phyloP scores from a whole-genome alignment of 2,113 vertebrate species.

The Dromiciops gliroides region DNA sequence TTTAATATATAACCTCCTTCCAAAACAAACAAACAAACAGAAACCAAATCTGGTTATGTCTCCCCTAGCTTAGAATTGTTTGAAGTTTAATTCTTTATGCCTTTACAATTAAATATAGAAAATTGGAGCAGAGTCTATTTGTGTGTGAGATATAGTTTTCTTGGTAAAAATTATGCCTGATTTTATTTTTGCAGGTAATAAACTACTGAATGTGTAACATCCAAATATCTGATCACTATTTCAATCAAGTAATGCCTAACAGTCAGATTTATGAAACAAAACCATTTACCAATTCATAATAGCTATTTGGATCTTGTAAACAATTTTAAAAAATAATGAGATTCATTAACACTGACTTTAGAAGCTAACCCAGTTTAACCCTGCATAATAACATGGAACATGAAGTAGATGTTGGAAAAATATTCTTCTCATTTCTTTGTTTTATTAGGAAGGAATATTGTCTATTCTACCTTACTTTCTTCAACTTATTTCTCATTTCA shows the following conservation, averaged over 20 bases:
- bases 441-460: not conserved
- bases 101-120: not conserved
- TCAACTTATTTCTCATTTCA: not conserved
- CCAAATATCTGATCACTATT: not conserved
- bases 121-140: not conserved
- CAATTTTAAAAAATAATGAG: constrained; percentile 50
- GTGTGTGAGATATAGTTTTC: not conserved
- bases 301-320: constrained; percentile 44
- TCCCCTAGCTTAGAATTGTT: not conserved
- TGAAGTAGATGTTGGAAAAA: constrained; percentile 10
- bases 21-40: not conserved
- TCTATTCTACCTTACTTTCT: not conserved
- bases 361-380: constrained; percentile 50
- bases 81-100: not conserved
- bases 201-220: constrained; percentile 15
- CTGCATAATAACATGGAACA: constrained; percentile 32
- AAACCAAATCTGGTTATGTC: not conserved
- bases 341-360: constrained; percentile 31
- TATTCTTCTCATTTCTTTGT: not conserved
- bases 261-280: constrained; percentile 36
- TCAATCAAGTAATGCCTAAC: constrained; percentile 43
- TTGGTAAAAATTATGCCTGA: not conserved
- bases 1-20: not conserved
- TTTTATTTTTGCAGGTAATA: constrained; percentile 49
- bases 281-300: constrained; percentile 35